These are phyloP conservation scores for Neodiprion fabricii DNA, from an alignment of 1,140 invertebrate species.

Conservation along the genomic window DNA sequence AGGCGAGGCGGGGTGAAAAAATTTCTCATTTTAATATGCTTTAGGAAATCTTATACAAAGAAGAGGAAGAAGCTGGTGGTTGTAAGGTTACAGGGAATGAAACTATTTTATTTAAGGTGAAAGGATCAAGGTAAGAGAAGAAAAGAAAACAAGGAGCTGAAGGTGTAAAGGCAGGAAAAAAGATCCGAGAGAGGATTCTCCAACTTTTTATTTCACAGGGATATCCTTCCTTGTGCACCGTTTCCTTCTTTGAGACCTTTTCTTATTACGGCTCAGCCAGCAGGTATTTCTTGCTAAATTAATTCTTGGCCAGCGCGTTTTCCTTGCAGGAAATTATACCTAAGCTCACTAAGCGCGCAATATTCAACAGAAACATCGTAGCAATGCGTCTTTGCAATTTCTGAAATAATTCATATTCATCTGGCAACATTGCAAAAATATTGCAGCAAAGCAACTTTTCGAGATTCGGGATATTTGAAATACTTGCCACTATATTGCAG, in stretches of 20 bases:
- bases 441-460: no score
- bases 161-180: no score
- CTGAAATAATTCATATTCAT: no score
- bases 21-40: background rate
- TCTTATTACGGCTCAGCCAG: background rate
- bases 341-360: no score
- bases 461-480: no score
- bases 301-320: background rate
- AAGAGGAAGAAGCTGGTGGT: background rate
- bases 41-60: background rate
- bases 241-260: background rate
- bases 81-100: background rate
- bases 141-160: background rate
- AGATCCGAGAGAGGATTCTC: background rate
- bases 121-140: background rate
- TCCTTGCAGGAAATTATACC: no score
- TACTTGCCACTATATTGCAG: no score
- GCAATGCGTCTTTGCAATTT: no score
- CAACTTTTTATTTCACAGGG: background rate
- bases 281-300: background rate
- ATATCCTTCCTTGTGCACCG: no score
- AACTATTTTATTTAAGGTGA: slow-evolving; percentile 6
- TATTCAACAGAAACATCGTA: no score
- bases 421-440: no score
- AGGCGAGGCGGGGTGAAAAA: slow-evolving; percentile 18